A percentile compares a stretch with the other conserved stretches of the same genome.
Conservation (phyloP, 2,888 invertebrate species). For the Ectemnius continuus region DNA sequence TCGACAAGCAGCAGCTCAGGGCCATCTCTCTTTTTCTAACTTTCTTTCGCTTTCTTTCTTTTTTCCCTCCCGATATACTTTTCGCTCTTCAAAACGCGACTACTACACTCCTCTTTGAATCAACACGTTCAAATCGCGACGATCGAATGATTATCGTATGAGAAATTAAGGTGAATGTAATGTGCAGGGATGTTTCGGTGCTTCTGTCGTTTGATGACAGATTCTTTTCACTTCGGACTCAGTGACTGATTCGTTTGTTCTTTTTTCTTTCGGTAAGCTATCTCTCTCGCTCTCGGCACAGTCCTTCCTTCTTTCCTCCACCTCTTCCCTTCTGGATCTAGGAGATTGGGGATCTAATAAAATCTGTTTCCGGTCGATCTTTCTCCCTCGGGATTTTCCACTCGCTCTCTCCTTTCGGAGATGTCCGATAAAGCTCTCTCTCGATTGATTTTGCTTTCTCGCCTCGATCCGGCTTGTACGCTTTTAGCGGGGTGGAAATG, state of each 20-base stretch:
- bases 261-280: too few relatives aligned
- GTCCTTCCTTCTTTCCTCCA: constrained; percentile 19
- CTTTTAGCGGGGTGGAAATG: constrained; percentile 38
- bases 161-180: too few relatives aligned
- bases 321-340: constrained; percentile 17
- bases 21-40: constrained; percentile 61
- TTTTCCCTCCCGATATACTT: not conserved
- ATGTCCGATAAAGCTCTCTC: not conserved
- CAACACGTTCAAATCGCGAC: too few relatives aligned
- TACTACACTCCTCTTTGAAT: too few relatives aligned
- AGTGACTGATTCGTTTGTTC: too few relatives aligned
- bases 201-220: too few relatives aligned
- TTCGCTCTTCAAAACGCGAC: not conserved
- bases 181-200: too few relatives aligned
- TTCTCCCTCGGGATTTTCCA: not conserved
- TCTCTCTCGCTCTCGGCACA: constrained; percentile 25
- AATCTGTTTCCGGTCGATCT: too few relatives aligned
- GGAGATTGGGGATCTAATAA: not conserved
- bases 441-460: not conserved
- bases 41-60: not conserved
- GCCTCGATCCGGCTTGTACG: not conserved
- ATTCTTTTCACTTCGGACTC: too few relatives aligned
- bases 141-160: too few relatives aligned
- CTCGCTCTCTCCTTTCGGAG: not conserved
- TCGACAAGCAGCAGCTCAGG: constrained; percentile 51